Evolutionary conservation across 2,888 invertebrate species (phyloP).

Genomic region (Cloeon dipterum): DNA sequence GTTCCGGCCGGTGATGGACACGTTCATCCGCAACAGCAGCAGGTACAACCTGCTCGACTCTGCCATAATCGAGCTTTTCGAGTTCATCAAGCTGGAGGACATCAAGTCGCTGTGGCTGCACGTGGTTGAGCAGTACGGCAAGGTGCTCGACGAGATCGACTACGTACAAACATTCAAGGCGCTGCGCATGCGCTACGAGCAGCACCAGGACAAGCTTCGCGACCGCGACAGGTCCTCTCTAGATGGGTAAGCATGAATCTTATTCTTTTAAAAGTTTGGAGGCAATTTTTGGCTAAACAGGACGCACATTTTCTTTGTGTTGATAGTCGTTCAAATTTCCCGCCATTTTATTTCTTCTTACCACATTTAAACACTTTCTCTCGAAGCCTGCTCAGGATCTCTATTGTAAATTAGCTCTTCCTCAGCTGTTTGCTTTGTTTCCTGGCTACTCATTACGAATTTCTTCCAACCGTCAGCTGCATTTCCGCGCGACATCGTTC

Average conservation of each 20-base stretch:
- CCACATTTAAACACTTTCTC: too few relatives aligned
- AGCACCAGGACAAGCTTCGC: constrained; percentile 74
- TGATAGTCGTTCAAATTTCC: too few relatives aligned
- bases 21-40: constrained; percentile 89
- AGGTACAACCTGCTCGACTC: constrained; percentile 97
- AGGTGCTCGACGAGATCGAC: constrained; percentile 78
- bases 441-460: too few relatives aligned
- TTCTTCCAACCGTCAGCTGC: too few relatives aligned
- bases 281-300: too few relatives aligned
- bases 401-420: too few relatives aligned
- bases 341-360: background rate
- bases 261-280: background rate
- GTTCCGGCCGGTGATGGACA: constrained; percentile 88
- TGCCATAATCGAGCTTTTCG: constrained; percentile 96
- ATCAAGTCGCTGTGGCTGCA: constrained; percentile 77
- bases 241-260: constrained; percentile 28
- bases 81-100: constrained; percentile 89
- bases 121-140: constrained; percentile 89
- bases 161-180: constrained; percentile 98
- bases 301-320: too few relatives aligned
- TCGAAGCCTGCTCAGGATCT: too few relatives aligned
- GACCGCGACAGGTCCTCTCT: constrained; percentile 57
- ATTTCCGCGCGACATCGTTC: too few relatives aligned
- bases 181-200: constrained; percentile 70
- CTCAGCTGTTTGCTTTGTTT: too few relatives aligned